These are phyloP conservation scores for Aspidoscelis tigris DNA, from an alignment of 2,113 vertebrate species.

Conservation along the genomic window DNA sequence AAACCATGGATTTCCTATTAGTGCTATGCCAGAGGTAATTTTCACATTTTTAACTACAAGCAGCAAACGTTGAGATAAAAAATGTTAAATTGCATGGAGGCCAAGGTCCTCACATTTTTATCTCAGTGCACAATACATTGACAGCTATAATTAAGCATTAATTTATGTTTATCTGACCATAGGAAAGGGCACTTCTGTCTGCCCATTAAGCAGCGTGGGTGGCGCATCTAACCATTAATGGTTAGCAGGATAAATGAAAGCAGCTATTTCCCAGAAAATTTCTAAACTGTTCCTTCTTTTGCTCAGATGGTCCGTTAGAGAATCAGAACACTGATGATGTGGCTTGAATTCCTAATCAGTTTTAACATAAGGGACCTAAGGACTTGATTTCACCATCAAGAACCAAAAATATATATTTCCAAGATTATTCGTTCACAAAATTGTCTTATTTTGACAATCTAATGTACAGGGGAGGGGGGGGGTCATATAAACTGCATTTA, in stretches of 20 bases:
- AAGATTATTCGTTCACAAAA: not conserved
- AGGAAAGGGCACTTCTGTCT: constrained; percentile 31
- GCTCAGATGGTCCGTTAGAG: not conserved
- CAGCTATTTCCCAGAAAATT: constrained; percentile 45
- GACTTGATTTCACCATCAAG: not conserved
- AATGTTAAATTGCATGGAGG: not conserved
- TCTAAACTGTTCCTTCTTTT: not conserved
- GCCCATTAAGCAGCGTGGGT: constrained; percentile 6
- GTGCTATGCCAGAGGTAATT: not conserved
- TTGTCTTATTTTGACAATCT: not conserved
- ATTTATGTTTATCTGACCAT: constrained; percentile 40
- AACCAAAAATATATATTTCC: not conserved
- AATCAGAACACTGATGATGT: not conserved
- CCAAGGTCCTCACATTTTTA: constrained; percentile 30
- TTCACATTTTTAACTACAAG: constrained; percentile 20
- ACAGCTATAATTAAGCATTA: constrained; percentile 39
- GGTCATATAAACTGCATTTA: not conserved
- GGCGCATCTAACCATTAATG: constrained; percentile 44
- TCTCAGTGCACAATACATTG: constrained; percentile 42
- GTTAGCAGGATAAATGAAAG: constrained; percentile 52
- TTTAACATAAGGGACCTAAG: not conserved
- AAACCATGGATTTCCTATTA: not conserved
- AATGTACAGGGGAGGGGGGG: not conserved
- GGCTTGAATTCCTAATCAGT: not conserved
- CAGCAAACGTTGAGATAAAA: not conserved